Percentiles rank a stretch among this genome's conserved stretches.
Evolutionary conservation across 2,888 invertebrate species (phyloP).

Genomic region (Rhamnusium bicolor): DNA sequence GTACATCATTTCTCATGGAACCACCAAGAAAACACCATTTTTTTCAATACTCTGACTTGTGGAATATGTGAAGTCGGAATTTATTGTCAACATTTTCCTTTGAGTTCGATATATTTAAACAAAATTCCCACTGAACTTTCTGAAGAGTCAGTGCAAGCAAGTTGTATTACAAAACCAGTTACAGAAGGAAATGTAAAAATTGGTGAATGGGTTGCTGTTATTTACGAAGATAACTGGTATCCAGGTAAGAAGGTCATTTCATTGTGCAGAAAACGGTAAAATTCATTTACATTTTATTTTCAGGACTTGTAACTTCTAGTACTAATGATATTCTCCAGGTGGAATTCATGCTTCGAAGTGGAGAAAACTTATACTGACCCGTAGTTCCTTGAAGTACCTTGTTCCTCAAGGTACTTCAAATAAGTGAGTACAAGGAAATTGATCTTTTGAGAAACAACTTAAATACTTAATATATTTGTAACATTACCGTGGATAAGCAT

Average conservation of each 20-base stretch:
- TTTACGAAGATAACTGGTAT: background rate
- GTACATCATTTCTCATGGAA: no score
- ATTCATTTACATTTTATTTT: background rate
- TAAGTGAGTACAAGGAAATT: background rate
- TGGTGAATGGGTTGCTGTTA: background rate
- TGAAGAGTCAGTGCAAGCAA: background rate
- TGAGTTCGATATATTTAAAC: background rate
- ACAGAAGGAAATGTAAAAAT: background rate
- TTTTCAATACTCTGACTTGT: no score
- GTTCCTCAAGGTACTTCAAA: background rate
- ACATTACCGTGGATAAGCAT: background rate
- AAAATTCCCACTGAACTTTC: background rate
- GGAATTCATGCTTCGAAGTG: background rate
- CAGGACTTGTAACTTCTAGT: background rate
- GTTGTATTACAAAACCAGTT: no score
- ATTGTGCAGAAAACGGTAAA: background rate
- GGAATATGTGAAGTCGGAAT: background rate
- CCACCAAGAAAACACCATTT: no score
- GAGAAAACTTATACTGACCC: background rate
- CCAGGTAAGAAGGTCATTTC: background rate
- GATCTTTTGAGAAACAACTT: background rate
- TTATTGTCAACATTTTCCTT: background rate
- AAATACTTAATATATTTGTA: background rate
- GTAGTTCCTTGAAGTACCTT: background rate
- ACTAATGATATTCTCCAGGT: background rate